A percentile compares a stretch with the other conserved stretches of the same genome.
phyloP scores from a whole-genome alignment of 2,113 vertebrate genomes.

The Pomatostomus ruficeps region DNA sequence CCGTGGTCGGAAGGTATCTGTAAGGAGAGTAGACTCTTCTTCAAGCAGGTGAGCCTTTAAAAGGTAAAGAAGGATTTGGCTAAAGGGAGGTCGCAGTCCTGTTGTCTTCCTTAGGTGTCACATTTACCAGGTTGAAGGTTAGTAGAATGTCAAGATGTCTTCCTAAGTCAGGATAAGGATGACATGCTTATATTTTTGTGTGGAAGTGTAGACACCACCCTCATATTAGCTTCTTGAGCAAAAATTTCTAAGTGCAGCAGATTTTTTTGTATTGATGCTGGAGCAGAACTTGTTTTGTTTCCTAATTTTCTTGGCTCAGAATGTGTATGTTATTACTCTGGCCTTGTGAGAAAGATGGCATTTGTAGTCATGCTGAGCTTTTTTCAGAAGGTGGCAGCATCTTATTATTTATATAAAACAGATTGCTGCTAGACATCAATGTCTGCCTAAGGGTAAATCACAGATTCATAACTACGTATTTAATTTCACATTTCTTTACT shows the following conservation, averaged over 20 bases:
- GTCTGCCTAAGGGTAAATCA: not conserved
- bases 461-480: not conserved
- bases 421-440: not conserved
- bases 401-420: not conserved
- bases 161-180: not conserved
- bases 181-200: not conserved
- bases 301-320: not conserved
- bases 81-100: not conserved
- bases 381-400: constrained; percentile 66
- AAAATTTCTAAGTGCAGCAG: not conserved
- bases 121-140: not conserved
- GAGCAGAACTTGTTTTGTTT: not conserved
- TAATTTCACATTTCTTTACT: not conserved
- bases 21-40: not conserved
- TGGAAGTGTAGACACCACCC: not conserved
- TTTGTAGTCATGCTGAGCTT: not conserved
- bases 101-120: not conserved
- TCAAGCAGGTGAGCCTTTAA: not conserved
- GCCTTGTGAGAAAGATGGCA: not conserved
- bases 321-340: rapidly evolving
- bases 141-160: not conserved
- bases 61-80: not conserved
- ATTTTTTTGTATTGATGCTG: not conserved
- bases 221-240: not conserved
- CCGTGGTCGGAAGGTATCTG: rapidly evolving